phyloP scores from a whole-genome alignment of 2,113 vertebrate species.

The Elaphurus davidianus region DNA sequence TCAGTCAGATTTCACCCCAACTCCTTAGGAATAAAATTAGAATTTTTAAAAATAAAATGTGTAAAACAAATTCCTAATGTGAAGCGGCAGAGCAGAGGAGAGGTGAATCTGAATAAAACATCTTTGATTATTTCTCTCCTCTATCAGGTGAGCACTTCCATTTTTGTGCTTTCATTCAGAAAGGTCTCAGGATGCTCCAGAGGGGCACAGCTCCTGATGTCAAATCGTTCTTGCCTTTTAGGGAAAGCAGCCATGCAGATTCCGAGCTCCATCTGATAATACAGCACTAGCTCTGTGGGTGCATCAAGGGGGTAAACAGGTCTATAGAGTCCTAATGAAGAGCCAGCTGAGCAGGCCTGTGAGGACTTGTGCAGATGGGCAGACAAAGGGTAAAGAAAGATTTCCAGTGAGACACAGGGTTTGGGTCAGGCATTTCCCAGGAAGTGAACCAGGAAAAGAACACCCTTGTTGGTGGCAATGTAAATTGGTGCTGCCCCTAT shows the following conservation, averaged over 20 bases:
- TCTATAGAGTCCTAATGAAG: neutral
- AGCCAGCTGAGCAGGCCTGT: neutral
- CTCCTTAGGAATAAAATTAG: neutral
- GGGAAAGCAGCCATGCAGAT: neutral
- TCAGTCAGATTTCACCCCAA: neutral
- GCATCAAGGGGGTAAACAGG: neutral
- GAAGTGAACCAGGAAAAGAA: neutral
- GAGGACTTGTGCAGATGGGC: neutral
- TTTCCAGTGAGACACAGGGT: neutral
- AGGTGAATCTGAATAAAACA: neutral
- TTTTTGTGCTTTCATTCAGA: neutral
- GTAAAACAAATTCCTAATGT: conserved; percentile 2
- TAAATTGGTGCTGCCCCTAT: neutral
- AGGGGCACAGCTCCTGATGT: neutral
- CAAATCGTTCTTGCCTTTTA: neutral
- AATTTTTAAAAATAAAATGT: conserved; percentile 19
- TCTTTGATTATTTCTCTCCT: neutral
- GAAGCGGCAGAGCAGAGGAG: neutral
- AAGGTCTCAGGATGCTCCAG: neutral
- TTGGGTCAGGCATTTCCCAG: neutral
- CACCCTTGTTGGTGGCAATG: neutral
- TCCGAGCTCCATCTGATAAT: neutral
- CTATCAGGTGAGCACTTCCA: neutral
- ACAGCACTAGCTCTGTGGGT: neutral
- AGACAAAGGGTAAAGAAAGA: neutral